Conservation (phyloP, 2,888 invertebrate genomes). For the Lithosia quadra region DNA sequence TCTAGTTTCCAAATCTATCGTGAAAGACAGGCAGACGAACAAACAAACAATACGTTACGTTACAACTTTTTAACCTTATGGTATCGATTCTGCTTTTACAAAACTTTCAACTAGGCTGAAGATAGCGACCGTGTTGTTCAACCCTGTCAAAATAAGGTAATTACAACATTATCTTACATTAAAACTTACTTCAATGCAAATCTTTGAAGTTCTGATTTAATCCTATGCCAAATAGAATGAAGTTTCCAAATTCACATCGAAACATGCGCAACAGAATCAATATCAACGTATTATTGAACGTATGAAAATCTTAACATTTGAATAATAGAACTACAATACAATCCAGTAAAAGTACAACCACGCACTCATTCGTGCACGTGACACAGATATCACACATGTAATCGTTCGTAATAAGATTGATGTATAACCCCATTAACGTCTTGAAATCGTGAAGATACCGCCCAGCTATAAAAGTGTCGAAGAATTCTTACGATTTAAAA, state of each 20-base stretch:
- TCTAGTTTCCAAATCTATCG: no score
- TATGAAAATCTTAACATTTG: background rate
- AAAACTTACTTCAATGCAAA: no score
- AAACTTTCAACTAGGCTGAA: no score
- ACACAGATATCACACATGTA: constrained; percentile 27
- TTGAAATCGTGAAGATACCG: constrained; percentile 30
- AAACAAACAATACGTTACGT: no score
- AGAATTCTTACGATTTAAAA: constrained; percentile 49
- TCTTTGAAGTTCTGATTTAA: background rate
- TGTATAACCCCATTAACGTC: constrained; percentile 47
- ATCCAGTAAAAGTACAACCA: constrained; percentile 12
- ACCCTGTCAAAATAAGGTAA: no score
- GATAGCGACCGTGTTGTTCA: no score
- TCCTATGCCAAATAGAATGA: background rate
- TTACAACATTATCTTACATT: no score
- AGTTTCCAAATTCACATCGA: constrained; percentile 2
- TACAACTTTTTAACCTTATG: no score
- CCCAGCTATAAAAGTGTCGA: constrained; percentile 46
- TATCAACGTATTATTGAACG: no score
- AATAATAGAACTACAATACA: constrained; percentile 3
- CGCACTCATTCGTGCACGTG: constrained; percentile 17
- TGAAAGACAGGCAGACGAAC: no score
- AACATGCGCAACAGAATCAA: background rate
- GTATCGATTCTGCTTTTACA: no score
- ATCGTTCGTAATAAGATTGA: constrained; percentile 38